Evolutionary conservation across 2,888 invertebrate genomes (phyloP).

Genomic region (Andrena bucephala): DNA sequence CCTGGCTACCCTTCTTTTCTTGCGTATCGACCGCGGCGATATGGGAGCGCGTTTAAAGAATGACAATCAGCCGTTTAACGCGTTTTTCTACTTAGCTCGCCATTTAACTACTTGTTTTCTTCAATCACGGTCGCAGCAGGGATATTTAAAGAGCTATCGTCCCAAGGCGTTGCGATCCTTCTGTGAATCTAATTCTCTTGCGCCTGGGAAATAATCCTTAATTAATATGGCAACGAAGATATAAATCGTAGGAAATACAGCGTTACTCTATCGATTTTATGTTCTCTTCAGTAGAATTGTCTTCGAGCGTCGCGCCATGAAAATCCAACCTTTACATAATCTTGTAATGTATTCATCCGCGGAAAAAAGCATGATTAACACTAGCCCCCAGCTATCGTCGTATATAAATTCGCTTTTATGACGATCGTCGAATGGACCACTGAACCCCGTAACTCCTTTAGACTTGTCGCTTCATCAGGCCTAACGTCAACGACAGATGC

Average conservation of each 20-base stretch:
- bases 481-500: background rate
- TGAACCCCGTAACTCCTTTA: conserved; percentile 15
- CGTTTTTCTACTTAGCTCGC: background rate
- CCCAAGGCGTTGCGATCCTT: background rate
- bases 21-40: background rate
- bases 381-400: background rate
- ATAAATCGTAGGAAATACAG: background rate
- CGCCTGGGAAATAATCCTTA: background rate
- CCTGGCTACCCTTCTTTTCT: background rate
- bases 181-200: background rate
- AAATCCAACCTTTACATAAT: background rate
- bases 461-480: conserved; percentile 7
- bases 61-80: background rate
- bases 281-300: background rate
- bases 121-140: background rate
- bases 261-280: background rate
- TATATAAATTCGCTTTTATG: conserved; percentile 5
- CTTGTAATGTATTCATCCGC: background rate
- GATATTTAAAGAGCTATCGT: background rate
- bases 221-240: background rate
- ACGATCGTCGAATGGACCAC: conserved; percentile 1
- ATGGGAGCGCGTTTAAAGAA: background rate
- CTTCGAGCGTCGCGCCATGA: background rate
- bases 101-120: background rate
- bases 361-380: conserved; percentile 10